A percentile compares a stretch with the other conserved stretches of the same genome.
Evolutionary conservation across 2,797 vertebrate genomes (phyloP).

Genomic region (Dicrostonyx torquatus): DNA sequence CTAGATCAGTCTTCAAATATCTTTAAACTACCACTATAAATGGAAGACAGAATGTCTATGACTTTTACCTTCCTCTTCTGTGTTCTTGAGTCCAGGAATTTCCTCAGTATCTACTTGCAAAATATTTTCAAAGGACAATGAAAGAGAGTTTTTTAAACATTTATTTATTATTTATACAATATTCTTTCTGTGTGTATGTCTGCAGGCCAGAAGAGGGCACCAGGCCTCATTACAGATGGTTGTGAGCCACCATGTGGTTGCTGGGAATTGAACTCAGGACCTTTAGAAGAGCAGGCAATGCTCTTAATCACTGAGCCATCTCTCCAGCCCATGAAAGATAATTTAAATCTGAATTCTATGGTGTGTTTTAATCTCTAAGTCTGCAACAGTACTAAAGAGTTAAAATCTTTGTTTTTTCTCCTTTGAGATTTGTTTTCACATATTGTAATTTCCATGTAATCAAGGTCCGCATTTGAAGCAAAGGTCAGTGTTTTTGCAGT

Average conservation of each 20-base stretch:
- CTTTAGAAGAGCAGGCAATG: too few species aligned
- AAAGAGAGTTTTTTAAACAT: too few species aligned
- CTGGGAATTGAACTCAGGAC: too few species aligned
- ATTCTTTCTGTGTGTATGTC: too few species aligned
- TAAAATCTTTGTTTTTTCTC: background rate
- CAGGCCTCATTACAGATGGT: too few species aligned
- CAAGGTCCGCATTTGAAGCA: background rate
- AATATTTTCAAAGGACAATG: background rate
- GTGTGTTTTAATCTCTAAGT: background rate
- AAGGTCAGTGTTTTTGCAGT: background rate
- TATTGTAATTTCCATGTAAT: background rate
- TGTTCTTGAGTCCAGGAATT: background rate
- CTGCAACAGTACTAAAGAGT: background rate
- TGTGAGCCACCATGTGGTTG: too few species aligned
- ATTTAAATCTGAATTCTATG: background rate
- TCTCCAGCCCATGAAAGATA: too few species aligned
- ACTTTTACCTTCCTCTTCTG: background rate
- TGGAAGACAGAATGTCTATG: background rate
- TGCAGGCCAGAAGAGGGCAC: too few species aligned
- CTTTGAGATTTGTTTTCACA: background rate
- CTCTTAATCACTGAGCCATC: too few species aligned
- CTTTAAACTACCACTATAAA: background rate
- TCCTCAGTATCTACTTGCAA: background rate
- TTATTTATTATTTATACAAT: too few species aligned
- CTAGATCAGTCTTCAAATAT: background rate